phyloP scores from a whole-genome alignment of 1,140 invertebrate genomes.

The Pristionchus pacificus region DNA sequence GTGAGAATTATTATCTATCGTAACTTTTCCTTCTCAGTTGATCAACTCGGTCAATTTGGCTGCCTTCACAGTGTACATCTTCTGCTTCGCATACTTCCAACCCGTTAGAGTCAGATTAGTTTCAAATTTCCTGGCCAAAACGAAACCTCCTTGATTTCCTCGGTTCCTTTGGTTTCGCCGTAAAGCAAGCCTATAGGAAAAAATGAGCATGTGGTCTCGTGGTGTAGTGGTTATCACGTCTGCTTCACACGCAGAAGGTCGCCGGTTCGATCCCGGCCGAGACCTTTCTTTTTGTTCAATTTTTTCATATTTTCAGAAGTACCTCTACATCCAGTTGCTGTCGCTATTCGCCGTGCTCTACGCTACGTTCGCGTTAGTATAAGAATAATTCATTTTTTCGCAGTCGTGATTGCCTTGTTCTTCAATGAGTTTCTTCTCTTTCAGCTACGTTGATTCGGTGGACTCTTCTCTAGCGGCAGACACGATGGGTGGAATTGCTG shows the following conservation, averaged over 20 bases:
- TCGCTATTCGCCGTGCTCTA: constrained; percentile 29
- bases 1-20: too few species aligned
- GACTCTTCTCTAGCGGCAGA: constrained; percentile 37
- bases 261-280: constrained; percentile 41
- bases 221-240: constrained; percentile 44
- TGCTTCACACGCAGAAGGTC: constrained; percentile 43
- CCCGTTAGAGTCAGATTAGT: constrained; percentile 48
- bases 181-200: too few species aligned
- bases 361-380: constrained; percentile 32
- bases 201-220: too few species aligned
- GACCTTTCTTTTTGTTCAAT: too few species aligned
- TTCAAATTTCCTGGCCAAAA: too few species aligned
- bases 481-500: constrained; percentile 49
- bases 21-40: too few species aligned
- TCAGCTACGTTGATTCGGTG: constrained; percentile 43
- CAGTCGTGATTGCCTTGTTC: too few species aligned
- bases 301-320: too few species aligned
- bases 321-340: constrained; percentile 43
- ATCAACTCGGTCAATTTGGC: constrained; percentile 49
- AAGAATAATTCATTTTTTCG: too few species aligned
- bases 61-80: constrained; percentile 48
- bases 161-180: too few species aligned
- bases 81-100: constrained; percentile 53
- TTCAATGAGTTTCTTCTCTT: too few species aligned
- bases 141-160: too few species aligned